A percentile compares a stretch with the other conserved stretches of the same genome.
Conservation (phyloP, 2,888 invertebrate genomes). For the Arge pagana region DNA sequence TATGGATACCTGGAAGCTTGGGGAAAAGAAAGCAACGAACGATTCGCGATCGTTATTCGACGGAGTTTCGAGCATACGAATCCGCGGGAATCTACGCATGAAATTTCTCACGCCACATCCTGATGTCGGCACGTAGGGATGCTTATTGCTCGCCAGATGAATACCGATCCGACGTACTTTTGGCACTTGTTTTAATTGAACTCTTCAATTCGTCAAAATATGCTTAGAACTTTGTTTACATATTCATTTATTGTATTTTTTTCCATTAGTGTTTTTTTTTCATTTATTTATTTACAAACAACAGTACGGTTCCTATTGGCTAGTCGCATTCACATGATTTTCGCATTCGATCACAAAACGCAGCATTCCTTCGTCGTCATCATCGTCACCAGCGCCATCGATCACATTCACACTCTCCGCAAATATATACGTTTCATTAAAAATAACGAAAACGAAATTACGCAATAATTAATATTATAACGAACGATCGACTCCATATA, state of each 20-base stretch:
- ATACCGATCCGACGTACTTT: too few species aligned
- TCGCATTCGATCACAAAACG: slow-evolving; percentile 30
- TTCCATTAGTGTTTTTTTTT: slow-evolving; percentile 14
- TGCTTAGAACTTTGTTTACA: slow-evolving; percentile 17
- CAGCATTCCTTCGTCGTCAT: slow-evolving; percentile 24
- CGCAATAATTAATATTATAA: slow-evolving; percentile 24
- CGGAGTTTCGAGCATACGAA: slow-evolving; percentile 21
- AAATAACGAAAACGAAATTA: slow-evolving; percentile 47
- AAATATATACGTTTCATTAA: slow-evolving; percentile 40
- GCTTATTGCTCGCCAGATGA: too few species aligned
- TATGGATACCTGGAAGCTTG: too few species aligned
- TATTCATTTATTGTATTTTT: slow-evolving; percentile 19
- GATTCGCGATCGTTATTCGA: too few species aligned
- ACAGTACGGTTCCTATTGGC: slow-evolving; percentile 33
- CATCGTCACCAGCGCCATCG: slow-evolving; percentile 26
- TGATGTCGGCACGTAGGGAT: too few species aligned
- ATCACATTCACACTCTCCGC: slow-evolving; percentile 24
- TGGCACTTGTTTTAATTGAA: slow-evolving; percentile 18
- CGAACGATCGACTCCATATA: slow-evolving; percentile 29
- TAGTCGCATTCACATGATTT: slow-evolving; percentile 28
- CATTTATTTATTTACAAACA: slow-evolving; percentile 34
- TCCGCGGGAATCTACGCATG: too few species aligned
- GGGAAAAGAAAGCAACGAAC: too few species aligned
- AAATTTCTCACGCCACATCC: too few species aligned
- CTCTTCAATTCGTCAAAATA: slow-evolving; percentile 22